These are phyloP conservation scores for Aleadryas rufinucha DNA, from an alignment of 2,113 vertebrate genomes.

Conservation along the genomic window DNA sequence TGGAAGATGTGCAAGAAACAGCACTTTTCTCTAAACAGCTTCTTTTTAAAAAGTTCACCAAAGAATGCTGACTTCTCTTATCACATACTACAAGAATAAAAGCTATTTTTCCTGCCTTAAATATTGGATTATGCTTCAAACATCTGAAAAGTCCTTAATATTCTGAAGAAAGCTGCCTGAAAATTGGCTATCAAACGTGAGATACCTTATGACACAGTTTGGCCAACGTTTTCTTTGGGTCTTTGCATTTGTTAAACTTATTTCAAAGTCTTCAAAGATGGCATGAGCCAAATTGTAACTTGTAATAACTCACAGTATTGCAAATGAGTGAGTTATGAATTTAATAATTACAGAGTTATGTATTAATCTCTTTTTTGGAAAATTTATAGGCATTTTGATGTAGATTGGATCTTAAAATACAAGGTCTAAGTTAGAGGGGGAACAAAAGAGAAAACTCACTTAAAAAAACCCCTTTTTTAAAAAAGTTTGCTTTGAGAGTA, in stretches of 20 bases:
- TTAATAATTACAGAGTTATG: not conserved
- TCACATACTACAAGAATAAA: not conserved
- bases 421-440: not conserved
- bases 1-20: not conserved
- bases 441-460: not conserved
- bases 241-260: not conserved
- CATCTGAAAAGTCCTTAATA: not conserved
- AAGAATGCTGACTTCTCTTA: not conserved
- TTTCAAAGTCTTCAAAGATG: not conserved
- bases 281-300: not conserved
- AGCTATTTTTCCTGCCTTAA: not conserved
- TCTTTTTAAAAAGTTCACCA: not conserved
- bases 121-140: not conserved
- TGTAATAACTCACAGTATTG: not conserved
- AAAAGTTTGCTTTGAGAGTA: not conserved
- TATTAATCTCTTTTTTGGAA: rapidly evolving
- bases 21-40: not conserved
- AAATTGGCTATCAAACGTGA: not conserved
- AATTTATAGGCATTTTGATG: not conserved
- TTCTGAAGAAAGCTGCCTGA: not conserved
- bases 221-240: not conserved
- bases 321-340: not conserved
- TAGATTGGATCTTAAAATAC: not conserved
- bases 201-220: not conserved
- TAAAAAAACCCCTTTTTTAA: not conserved